Conservation (phyloP, 2,888 invertebrate genomes). For the Drosophila villosipedis region DNA sequence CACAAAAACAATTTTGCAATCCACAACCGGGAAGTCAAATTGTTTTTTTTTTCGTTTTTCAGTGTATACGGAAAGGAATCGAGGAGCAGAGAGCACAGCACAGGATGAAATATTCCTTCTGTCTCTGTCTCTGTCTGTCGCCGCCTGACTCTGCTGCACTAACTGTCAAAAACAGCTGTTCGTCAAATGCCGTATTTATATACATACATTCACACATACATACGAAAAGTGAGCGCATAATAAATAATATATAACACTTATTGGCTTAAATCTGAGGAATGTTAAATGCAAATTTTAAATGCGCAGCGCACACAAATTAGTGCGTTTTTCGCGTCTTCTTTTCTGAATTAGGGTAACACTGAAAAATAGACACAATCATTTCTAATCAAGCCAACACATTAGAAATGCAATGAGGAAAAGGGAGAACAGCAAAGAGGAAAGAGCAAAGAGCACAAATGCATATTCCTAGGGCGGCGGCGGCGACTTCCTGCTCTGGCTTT, state of each 20-base stretch:
- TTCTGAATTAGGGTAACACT: constrained; percentile 1
- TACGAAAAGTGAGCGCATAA: background rate
- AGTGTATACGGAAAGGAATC: background rate
- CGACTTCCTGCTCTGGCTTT: constrained; percentile 20
- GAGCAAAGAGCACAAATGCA: constrained; percentile 6
- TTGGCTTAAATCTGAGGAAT: background rate
- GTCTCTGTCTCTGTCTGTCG: background rate
- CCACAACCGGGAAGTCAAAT: background rate
- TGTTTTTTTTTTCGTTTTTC: background rate
- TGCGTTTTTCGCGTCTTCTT: background rate
- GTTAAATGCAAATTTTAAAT: background rate
- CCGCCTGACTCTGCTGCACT: background rate
- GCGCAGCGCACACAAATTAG: background rate
- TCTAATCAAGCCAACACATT: background rate
- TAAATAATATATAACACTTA: background rate
- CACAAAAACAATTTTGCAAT: constrained; percentile 22
- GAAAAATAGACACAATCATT: background rate
- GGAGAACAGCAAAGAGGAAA: background rate
- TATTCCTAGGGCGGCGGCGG: constrained; percentile 25
- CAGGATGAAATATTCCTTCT: background rate
- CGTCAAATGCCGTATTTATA: background rate
- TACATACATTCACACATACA: background rate
- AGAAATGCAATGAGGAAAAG: background rate
- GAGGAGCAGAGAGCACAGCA: background rate
- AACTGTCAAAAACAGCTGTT: background rate